Conservation (phyloP, 2,888 invertebrate species). For the Polymixis lichenea region DNA sequence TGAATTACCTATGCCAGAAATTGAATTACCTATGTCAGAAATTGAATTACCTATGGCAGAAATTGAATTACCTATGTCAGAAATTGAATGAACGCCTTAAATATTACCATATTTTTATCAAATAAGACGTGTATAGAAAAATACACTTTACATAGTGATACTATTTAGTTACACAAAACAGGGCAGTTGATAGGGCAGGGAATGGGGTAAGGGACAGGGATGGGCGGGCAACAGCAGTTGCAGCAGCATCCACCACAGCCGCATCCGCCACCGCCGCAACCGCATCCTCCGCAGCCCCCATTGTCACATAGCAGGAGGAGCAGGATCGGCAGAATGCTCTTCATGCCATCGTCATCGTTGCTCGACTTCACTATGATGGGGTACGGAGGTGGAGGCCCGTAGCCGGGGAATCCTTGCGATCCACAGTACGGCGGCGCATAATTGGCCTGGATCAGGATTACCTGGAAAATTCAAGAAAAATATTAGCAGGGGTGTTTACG, state of each 20-base stretch:
- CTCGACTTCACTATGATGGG: constrained; percentile 74
- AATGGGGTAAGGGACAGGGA: constrained; percentile 78
- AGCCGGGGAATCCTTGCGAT: constrained; percentile 62
- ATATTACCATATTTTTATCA: neutral
- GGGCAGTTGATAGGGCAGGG: constrained; percentile 72
- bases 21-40: neutral
- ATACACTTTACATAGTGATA: neutral
- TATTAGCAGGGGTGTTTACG: neutral
- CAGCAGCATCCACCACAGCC: constrained; percentile 60
- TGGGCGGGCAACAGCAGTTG: constrained; percentile 63
- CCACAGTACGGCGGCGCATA: constrained; percentile 61
- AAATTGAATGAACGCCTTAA: neutral
- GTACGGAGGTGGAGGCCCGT: constrained; percentile 67
- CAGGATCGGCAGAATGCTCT: constrained; percentile 74
- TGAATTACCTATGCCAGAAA: neutral
- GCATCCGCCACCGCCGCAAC: constrained; percentile 61
- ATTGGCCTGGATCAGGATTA: constrained; percentile 72
- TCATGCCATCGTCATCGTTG: constrained; percentile 72
- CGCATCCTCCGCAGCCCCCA: constrained; percentile 66
- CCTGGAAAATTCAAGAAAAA: constrained; percentile 62
- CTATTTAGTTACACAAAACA: constrained; percentile 54
- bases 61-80: neutral
- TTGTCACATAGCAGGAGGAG: constrained; percentile 74
- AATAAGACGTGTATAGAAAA: neutral
- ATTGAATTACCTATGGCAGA: neutral